Percentiles rank a stretch among this genome's conserved stretches.
These are phyloP conservation scores for Muntiacus muntjak DNA, from an alignment of 2,113 vertebrate species.

Conservation along the genomic window DNA sequence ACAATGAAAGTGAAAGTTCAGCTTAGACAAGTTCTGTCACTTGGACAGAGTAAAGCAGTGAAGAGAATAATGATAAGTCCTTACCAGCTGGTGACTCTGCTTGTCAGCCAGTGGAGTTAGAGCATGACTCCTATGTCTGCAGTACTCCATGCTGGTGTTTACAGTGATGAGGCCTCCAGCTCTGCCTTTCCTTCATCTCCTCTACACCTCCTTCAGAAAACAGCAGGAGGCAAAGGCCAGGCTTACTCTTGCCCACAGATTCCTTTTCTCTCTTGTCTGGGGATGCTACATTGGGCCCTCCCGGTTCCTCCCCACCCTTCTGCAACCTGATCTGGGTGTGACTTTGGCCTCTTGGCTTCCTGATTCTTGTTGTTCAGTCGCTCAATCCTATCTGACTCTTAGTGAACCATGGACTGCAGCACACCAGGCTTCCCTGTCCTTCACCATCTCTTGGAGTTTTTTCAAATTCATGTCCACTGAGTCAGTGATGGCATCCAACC, in stretches of 20 bases:
- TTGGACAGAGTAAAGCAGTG: neutral
- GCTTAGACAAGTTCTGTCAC: neutral
- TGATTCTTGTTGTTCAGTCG: neutral
- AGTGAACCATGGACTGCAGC: neutral
- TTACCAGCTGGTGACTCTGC: neutral
- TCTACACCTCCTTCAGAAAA: neutral
- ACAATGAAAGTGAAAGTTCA: neutral
- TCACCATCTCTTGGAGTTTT: neutral
- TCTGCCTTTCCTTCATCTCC: neutral
- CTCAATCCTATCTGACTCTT: neutral
- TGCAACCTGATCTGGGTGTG: neutral
- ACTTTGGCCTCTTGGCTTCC: neutral
- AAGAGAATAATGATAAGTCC: neutral
- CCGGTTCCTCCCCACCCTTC: no score
- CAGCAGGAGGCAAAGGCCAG: neutral
- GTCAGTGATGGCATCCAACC: neutral
- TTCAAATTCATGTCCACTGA: neutral
- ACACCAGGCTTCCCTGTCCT: neutral
- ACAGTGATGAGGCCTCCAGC: neutral
- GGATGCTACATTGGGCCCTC: neutral
- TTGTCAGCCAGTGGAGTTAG: neutral
- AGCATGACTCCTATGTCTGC: neutral
- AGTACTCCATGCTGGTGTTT: neutral
- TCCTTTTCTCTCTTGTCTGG: neutral
- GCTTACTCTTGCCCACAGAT: neutral